Evolutionary conservation across 2,888 invertebrate species (phyloP).

Genomic region (Drosophila mulleri): DNA sequence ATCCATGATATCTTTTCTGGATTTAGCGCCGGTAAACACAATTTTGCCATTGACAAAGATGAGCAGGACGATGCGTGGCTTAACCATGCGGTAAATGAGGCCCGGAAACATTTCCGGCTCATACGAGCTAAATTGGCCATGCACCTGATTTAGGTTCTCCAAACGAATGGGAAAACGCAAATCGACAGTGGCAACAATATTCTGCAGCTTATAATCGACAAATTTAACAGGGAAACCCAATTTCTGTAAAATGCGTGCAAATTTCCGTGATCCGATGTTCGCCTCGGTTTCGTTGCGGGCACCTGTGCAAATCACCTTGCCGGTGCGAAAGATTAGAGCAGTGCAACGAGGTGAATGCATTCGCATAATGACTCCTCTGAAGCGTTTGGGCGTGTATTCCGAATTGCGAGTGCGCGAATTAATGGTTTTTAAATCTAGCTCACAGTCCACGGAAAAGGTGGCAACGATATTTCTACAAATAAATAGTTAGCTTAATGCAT

Average conservation of each 20-base stretch:
- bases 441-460: constrained; percentile 90
- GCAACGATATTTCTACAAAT: constrained; percentile 91
- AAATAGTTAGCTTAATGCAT: not conserved
- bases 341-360: constrained; percentile 92
- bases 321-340: constrained; percentile 90
- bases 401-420: constrained; percentile 93
- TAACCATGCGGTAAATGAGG: constrained; percentile 98
- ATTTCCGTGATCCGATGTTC: constrained; percentile 91
- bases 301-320: constrained; percentile 93
- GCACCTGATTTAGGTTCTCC: constrained; percentile 90
- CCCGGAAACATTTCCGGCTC: constrained; percentile 99
- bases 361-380: constrained; percentile 93
- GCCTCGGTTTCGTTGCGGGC: constrained; percentile 92
- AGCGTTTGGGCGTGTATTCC: constrained; percentile 93
- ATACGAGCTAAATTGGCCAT: constrained; percentile 93
- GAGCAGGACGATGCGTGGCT: constrained; percentile 96
- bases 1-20: constrained; percentile 95
- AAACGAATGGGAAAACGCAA: constrained; percentile 90
- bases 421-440: constrained; percentile 90
- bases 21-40: constrained; percentile 97
- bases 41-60: constrained; percentile 99
- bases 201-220: constrained; percentile 91
- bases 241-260: constrained; percentile 93
- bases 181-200: constrained; percentile 91
- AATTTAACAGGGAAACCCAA: constrained; percentile 92